A percentile compares a stretch with the other conserved stretches of the same genome.
Conservation (phyloP, 1,140 invertebrate genomes). For the Apis laboriosa region DNA sequence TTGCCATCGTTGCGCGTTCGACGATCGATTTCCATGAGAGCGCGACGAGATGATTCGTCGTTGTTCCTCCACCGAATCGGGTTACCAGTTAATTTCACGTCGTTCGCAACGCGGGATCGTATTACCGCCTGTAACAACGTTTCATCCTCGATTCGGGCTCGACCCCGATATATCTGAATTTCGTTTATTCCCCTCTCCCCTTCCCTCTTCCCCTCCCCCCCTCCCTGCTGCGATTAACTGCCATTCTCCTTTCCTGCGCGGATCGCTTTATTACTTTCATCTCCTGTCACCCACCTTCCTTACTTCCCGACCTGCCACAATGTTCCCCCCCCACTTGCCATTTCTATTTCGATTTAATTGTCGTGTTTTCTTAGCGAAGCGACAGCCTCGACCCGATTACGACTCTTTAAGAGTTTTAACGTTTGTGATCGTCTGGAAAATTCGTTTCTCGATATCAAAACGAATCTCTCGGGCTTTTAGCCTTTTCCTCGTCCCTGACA, state of each 20-base stretch:
- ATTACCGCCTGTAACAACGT: slow-evolving; percentile 25
- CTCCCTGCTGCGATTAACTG: not conserved
- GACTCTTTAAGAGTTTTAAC: not conserved
- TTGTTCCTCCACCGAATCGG: not conserved
- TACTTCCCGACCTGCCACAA: not conserved
- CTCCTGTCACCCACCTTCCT: no score
- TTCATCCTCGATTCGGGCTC: not conserved
- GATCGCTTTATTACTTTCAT: not conserved
- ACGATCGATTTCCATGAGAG: slow-evolving; percentile 36
- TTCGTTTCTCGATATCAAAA: not conserved
- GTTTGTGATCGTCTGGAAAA: not conserved
- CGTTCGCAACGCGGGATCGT: not conserved
- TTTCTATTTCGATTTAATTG: slow-evolving; percentile 8
- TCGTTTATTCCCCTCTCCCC: not conserved
- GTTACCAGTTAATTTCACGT: slow-evolving; percentile 32
- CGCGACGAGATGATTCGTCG: not conserved
- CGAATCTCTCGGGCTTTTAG: not conserved
- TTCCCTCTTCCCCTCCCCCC: no score
- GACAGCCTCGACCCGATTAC: not conserved
- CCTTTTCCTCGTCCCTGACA: not conserved
- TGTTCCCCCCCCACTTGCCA: not conserved
- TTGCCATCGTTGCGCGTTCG: slow-evolving; percentile 35
- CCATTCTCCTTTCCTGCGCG: not conserved
- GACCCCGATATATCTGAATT: slow-evolving; percentile 10
- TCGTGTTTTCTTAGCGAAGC: not conserved